Evolutionary conservation across 2,113 vertebrate species (phyloP).

Genomic region (Furnarius figulus): DNA sequence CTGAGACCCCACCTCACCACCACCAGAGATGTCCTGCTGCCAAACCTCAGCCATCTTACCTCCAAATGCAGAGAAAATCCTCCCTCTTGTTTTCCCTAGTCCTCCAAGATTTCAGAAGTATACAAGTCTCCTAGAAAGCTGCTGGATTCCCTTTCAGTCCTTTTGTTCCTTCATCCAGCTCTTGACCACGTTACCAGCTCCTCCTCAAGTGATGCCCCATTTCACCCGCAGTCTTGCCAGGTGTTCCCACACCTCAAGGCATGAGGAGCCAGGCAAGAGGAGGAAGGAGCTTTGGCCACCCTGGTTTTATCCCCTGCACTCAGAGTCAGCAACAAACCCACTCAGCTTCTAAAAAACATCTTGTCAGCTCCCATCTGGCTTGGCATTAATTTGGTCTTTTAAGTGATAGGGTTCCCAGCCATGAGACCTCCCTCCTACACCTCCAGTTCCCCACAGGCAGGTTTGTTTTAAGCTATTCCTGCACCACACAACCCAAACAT

Average conservation of each 20-base stretch:
- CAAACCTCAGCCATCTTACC: not conserved
- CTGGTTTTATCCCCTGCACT: not conserved
- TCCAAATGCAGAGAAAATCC: not conserved
- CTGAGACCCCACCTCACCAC: not conserved
- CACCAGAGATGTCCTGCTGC: not conserved
- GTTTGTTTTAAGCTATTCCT: not conserved
- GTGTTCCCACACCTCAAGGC: no score
- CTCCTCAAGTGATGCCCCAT: not conserved
- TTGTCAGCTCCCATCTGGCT: not conserved
- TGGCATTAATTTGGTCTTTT: not conserved
- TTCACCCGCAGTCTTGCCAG: not conserved
- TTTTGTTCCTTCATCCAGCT: not conserved
- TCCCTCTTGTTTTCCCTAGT: not conserved
- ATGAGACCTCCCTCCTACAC: no score
- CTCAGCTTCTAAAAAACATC: not conserved
- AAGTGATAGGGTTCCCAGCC: not conserved
- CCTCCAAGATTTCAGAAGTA: not conserved
- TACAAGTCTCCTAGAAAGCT: not conserved
- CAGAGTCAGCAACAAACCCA: not conserved
- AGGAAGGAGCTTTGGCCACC: not conserved
- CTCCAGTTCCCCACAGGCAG: not conserved
- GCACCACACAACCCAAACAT: not conserved
- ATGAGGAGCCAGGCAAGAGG: no score
- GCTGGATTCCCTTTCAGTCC: not conserved
- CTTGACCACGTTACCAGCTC: no score